Evolutionary conservation across 2,113 vertebrate species (phyloP), one percentile per base, ranked within the genome.

Genomic region (Macaca nemestrina): DNA sequence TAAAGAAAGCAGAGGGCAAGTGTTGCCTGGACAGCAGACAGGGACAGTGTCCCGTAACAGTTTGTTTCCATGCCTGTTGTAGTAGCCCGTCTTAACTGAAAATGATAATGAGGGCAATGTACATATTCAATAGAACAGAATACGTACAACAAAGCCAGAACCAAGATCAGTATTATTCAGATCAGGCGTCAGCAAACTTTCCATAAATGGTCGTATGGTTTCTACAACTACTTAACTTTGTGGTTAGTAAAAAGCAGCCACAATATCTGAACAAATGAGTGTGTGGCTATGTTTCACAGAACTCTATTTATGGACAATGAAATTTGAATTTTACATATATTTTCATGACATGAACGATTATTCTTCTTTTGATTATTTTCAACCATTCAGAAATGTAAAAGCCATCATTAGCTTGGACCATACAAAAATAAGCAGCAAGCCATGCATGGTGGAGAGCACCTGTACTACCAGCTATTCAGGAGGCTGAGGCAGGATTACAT

Each of bases 361-460:
- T 22, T 70, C 48, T 82, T 67, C 32, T 90, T 88, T 52, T 91
- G 11, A 72, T 43, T 84, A 93, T 82, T 57, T 70, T 8, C 8
- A 38, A 92, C 25, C 43, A 76, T 61, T 93, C 61, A 67, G 88
- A 88, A 94, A 73, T n/a, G 90, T 67, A 38, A 38, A 88, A 95
- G 80, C 1, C 17, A 75, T 61, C 40, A 70, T 87, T 79, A 64
- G 20, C 23, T 91, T 43, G 16, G 4, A 20, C 30, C 64, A 85
- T 45, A 76, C 6, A 91, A 97, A 94, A 92, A 84, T 11, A 80
- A 40, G 27, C 18, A 93, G 67, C 67, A 68, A 35, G 67, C 67
- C 32, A 7, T 8, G 67, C 67, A 18, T 35, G 25, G 59, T 9
- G 13, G 32, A 32, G 6, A 35, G 32, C 67, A 35, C 32, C 32